Base-by-base conservation (phyloP, 2,797 vertebrate species). In the Intellagama lesueurii region DNA sequence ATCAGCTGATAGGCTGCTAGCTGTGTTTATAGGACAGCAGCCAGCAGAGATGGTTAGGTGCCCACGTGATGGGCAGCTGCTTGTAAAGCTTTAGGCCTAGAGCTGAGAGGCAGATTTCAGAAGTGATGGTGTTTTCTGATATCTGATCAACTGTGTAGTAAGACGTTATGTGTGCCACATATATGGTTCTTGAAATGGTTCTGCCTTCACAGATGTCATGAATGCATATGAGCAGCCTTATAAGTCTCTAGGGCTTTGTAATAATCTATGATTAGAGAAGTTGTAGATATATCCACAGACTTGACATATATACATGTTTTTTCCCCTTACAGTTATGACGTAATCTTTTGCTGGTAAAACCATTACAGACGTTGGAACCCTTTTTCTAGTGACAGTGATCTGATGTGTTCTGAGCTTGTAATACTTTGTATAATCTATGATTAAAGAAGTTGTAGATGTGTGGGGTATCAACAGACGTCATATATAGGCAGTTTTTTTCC, bases 11-110 rank as follows among this genome's bases (percentile, higher is more conserved):
- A 83, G 75, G 32, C n/a, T 0, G 5, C 64, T 82, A 80, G 7
- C 78, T 83, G 24, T 70, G 44, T 82, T 89, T 73, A 66, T 83
- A 79, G 69, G 30, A 88, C 87, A 86, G 79, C 40, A 80, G 81
- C 35, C 16, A 87, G 66, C n/a, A 72, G 6, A 79, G 40, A 32
- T 14, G 35, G 19, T 68, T 81, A 69, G 32, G 22, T 73, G 19
- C n/a, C 24, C 40, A 88, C 19, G 68, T 64, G 47, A 82, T 78
- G 72, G 52, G 0, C 66, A 60, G 83, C 30, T 47, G 22, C 35
- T 47, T 73, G 19, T 60, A 66, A 70, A 64, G 72, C 28, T 40
- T 60, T 72, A 52, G 17, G 24, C 9, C 40, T 86, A 26, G 32
- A 64, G n/a, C 9, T 78, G 83, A 56, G 69, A 52, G 49, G 14